A percentile compares a stretch with the other conserved stretches of the same genome.
phyloP scores from a whole-genome alignment of 2,888 invertebrate genomes.

The Himalopsyche kuldschensis region DNA sequence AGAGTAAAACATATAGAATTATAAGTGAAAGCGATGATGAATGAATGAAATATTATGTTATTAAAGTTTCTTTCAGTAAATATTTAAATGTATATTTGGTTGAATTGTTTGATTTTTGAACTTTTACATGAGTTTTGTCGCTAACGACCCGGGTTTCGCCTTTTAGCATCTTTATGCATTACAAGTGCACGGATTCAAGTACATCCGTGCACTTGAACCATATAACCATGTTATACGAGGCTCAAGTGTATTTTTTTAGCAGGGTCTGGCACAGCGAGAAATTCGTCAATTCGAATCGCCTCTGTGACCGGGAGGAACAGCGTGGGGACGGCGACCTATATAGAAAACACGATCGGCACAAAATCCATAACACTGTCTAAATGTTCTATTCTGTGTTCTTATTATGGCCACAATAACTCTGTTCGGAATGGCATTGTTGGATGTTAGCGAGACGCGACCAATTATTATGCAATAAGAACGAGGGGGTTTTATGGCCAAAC shows the following conservation, averaged over 20 bases:
- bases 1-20: no score
- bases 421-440: not conserved
- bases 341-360: not conserved
- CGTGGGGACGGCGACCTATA: not conserved
- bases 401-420: not conserved
- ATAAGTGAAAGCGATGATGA: no score
- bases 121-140: no score
- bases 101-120: no score
- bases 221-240: no score
- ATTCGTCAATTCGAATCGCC: not conserved
- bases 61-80: no score
- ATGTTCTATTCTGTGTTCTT: not conserved
- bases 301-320: not conserved
- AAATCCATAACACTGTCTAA: not conserved
- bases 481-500: not conserved
- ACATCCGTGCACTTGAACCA: no score
- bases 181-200: no score
- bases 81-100: no score
- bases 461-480: not conserved
- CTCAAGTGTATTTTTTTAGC: not conserved
- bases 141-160: no score
- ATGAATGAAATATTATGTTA: no score
- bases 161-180: no score
- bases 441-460: not conserved
- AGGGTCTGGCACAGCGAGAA: not conserved